These are phyloP conservation scores for Cydia amplana DNA, from an alignment of 1,140 invertebrate species.

Conservation along the genomic window DNA sequence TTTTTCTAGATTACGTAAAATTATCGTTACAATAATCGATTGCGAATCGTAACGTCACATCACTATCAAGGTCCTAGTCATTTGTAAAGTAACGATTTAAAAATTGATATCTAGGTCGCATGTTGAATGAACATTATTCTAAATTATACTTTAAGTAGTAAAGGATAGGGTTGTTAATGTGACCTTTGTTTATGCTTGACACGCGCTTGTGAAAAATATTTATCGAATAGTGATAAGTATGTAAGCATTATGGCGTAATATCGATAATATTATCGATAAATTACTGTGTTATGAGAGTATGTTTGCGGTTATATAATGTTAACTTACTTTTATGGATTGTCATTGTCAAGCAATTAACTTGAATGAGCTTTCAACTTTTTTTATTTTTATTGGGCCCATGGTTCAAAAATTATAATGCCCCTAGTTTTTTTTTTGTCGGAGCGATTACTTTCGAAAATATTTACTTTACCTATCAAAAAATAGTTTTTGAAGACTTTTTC, in stretches of 20 bases:
- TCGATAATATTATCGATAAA: conserved; percentile 12
- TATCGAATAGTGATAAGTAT: background rate
- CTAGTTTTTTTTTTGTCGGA: too few relatives aligned
- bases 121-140: background rate
- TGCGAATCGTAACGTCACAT: conserved; percentile 13
- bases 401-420: too few relatives aligned
- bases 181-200: background rate
- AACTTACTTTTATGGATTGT: too few relatives aligned
- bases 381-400: too few relatives aligned
- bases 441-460: too few relatives aligned
- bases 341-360: too few relatives aligned
- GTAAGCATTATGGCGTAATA: background rate
- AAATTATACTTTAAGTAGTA: background rate
- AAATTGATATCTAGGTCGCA: conserved; percentile 8
- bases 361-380: too few relatives aligned
- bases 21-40: conserved; percentile 15
- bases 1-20: conserved; percentile 18
- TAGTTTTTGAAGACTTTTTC: too few relatives aligned
- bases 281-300: background rate
- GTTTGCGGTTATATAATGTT: conserved; percentile 1
- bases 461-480: too few relatives aligned
- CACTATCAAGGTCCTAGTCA: conserved; percentile 6
- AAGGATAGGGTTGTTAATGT: background rate
- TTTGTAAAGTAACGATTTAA: background rate
- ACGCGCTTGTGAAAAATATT: background rate